Percentiles rank a stretch among this genome's conserved stretches.
These are phyloP conservation scores for Epinotia demarniana DNA, from an alignment of 2,888 invertebrate genomes.

Conservation along the genomic window DNA sequence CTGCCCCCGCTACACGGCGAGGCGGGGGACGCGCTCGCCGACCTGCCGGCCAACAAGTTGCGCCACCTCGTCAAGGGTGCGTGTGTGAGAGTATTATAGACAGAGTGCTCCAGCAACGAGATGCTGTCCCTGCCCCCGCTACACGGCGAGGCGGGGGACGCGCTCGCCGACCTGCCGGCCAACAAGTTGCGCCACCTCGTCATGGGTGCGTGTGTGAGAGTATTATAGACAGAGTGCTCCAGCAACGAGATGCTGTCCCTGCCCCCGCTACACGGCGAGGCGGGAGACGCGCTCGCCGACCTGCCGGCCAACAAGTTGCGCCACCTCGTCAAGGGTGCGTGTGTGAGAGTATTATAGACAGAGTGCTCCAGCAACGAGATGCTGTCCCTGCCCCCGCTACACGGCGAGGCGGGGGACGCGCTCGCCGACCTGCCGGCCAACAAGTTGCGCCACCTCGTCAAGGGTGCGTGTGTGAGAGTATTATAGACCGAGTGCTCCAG, in stretches of 20 bases:
- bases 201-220: slow-evolving; percentile 82
- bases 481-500: too few species aligned
- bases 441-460: slow-evolving; percentile 65
- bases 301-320: slow-evolving; percentile 92
- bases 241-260: slow-evolving; percentile 95
- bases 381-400: too few species aligned
- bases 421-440: slow-evolving; percentile 92
- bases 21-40: slow-evolving; percentile 93
- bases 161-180: slow-evolving; percentile 93
- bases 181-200: slow-evolving; percentile 93
- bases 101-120: slow-evolving; percentile 94
- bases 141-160: slow-evolving; percentile 91
- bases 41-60: slow-evolving; percentile 91
- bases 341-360: slow-evolving; percentile 65
- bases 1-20: slow-evolving; percentile 91
- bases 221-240: slow-evolving; percentile 88
- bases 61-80: slow-evolving; percentile 94
- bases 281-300: slow-evolving; percentile 93
- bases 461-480: too few species aligned
- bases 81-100: slow-evolving; percentile 57
- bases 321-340: slow-evolving; percentile 92
- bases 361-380: too few species aligned
- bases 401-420: slow-evolving; percentile 91
- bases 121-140: slow-evolving; percentile 93
- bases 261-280: slow-evolving; percentile 90